A percentile compares a stretch with the other conserved stretches of the same genome.
These are phyloP conservation scores for Pelvicachromis taeniatus DNA, from an alignment of 2,113 vertebrate species.

Conservation along the genomic window DNA sequence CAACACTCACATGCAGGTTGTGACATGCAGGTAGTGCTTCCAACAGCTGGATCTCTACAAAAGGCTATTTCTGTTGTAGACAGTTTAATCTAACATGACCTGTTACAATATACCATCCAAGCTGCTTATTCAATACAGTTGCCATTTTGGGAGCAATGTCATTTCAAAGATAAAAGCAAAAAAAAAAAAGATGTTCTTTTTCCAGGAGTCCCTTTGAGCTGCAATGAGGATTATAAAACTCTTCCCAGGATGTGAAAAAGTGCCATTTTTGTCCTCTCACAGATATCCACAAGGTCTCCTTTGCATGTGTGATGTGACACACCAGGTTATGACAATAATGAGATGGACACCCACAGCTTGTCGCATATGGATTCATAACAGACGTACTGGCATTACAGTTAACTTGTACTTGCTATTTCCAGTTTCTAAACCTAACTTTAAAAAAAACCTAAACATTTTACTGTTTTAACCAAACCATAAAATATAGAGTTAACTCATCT, in stretches of 20 bases:
- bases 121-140: not conserved
- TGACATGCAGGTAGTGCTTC: not conserved
- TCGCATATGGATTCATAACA: not conserved
- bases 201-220: not conserved
- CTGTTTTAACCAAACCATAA: not conserved
- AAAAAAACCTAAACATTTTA: not conserved
- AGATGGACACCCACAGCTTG: not conserved
- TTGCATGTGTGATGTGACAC: not conserved
- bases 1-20: not conserved
- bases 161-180: not conserved
- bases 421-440: not conserved
- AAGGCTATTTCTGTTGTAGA: not conserved
- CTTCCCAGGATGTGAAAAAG: not conserved
- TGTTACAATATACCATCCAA: not conserved
- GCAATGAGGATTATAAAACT: not conserved
- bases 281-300: not conserved
- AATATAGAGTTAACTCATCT: not conserved
- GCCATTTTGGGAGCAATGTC: not conserved
- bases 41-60: not conserved
- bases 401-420: not conserved
- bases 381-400: not conserved
- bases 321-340: not conserved
- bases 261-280: not conserved
- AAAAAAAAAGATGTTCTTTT: not conserved
- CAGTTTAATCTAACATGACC: not conserved